Conservation (phyloP, 2,113 vertebrate species). For the Sialia sialis region DNA sequence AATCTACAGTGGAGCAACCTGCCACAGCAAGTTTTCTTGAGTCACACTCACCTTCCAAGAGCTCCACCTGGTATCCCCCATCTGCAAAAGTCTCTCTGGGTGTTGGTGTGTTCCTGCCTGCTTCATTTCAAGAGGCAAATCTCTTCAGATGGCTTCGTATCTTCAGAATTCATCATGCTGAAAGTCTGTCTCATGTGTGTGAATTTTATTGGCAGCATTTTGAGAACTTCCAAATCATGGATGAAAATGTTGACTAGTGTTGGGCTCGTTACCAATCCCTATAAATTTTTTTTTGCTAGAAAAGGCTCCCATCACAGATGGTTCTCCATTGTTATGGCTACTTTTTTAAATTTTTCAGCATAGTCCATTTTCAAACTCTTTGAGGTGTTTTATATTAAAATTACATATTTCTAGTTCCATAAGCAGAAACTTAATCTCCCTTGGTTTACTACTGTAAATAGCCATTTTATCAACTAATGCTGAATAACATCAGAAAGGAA, state of each 20-base stretch:
- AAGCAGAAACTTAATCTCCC: not conserved
- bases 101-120: not conserved
- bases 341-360: not conserved
- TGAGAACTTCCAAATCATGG: not conserved
- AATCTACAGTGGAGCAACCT: fast-evolving
- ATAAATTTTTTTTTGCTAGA: not conserved
- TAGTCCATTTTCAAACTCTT: not conserved
- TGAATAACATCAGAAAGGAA: not conserved
- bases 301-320: not conserved
- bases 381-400: not conserved
- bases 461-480: not conserved
- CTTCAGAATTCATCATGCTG: not conserved
- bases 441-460: not conserved
- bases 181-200: not conserved
- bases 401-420: not conserved
- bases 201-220: not conserved
- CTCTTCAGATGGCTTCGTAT: not conserved
- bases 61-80: not conserved
- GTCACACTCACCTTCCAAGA: fast-evolving
- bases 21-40: not conserved
- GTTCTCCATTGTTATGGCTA: not conserved
- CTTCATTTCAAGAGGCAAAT: not conserved
- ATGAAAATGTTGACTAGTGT: not conserved
- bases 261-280: not conserved
- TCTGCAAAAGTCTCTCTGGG: not conserved